Evolutionary conservation across 2,113 vertebrate species (phyloP).

Genomic region (Vanacampus margaritifer): DNA sequence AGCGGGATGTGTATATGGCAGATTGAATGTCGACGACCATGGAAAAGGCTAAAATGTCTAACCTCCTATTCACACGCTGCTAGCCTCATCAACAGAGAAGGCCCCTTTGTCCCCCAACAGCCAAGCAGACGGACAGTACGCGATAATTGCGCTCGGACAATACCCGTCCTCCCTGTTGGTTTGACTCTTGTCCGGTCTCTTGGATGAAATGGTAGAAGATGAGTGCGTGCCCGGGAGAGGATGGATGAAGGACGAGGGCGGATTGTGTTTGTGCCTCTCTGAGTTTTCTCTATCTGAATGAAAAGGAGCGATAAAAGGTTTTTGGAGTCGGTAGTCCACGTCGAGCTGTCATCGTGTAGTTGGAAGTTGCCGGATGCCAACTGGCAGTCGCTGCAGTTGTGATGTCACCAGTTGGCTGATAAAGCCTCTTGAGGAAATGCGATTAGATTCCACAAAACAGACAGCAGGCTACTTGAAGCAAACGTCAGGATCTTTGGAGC

Average conservation of each 20-base stretch:
- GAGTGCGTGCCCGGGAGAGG: constrained; percentile 37
- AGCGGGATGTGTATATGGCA: constrained; percentile 66
- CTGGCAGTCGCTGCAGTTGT: constrained; percentile 43
- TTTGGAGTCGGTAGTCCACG: constrained; percentile 39
- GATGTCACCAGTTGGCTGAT: constrained; percentile 56
- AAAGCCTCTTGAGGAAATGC: constrained; percentile 44
- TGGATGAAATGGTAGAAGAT: constrained; percentile 64
- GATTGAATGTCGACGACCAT: constrained; percentile 68
- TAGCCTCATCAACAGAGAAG: constrained; percentile 66
- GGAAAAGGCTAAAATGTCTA: constrained; percentile 70
- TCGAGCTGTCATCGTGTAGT: constrained; percentile 46
- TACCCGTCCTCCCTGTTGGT: constrained; percentile 59
- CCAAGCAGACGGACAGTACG: constrained; percentile 68
- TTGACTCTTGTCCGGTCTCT: constrained; percentile 65
- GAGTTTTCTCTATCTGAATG: constrained; percentile 53
- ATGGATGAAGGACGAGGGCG: constrained; percentile 8
- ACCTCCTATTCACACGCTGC: constrained; percentile 67
- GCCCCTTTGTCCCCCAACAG: constrained; percentile 60
- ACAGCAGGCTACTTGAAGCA: constrained; percentile 21
- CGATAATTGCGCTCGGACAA: constrained; percentile 70
- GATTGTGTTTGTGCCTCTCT: constrained; percentile 42
- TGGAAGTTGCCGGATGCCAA: constrained; percentile 39
- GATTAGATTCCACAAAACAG: constrained; percentile 24
- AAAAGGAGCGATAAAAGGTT: constrained; percentile 53
- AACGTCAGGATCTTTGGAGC: constrained; percentile 28